Conservation (phyloP, 2,113 vertebrate species). For the Phainopepla nitens region DNA sequence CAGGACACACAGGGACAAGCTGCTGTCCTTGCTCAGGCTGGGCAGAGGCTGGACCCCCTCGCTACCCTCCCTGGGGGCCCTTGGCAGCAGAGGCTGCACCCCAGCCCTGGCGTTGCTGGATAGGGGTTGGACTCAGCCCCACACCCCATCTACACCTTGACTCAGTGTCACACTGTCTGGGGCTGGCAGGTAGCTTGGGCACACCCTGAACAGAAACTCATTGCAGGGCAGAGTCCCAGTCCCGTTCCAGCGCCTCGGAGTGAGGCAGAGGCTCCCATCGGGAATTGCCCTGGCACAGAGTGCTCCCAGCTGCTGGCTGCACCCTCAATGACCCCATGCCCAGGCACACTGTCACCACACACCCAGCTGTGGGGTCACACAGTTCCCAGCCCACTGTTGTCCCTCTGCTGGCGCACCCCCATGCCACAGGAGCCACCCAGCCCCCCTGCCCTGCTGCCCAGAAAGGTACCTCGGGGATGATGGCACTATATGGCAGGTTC, state of each 20-base stretch:
- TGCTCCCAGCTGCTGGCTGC: background rate
- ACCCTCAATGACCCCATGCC: rapidly evolving
- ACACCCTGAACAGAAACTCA: background rate
- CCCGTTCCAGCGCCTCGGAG: rapidly evolving
- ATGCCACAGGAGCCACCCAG: background rate
- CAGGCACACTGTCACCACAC: rapidly evolving
- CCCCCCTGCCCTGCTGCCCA: background rate
- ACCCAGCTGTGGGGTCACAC: background rate
- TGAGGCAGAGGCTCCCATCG: rapidly evolving
- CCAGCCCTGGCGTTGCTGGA: background rate
- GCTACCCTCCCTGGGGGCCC: rapidly evolving
- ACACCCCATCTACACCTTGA: background rate
- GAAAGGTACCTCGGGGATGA: background rate
- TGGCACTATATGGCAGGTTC: background rate
- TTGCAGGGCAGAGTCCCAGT: constrained; percentile 2
- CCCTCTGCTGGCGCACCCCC: background rate
- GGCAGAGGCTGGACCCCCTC: background rate
- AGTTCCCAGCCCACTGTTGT: rapidly evolving
- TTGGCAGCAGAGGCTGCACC: background rate
- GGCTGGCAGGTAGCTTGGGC: background rate
- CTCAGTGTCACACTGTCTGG: background rate
- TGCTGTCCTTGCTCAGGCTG: rapidly evolving
- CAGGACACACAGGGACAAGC: background rate
- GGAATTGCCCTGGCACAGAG: background rate
- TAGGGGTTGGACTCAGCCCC: rapidly evolving